Conservation (phyloP, 2,888 invertebrate species). For the Nysson spinosus region DNA sequence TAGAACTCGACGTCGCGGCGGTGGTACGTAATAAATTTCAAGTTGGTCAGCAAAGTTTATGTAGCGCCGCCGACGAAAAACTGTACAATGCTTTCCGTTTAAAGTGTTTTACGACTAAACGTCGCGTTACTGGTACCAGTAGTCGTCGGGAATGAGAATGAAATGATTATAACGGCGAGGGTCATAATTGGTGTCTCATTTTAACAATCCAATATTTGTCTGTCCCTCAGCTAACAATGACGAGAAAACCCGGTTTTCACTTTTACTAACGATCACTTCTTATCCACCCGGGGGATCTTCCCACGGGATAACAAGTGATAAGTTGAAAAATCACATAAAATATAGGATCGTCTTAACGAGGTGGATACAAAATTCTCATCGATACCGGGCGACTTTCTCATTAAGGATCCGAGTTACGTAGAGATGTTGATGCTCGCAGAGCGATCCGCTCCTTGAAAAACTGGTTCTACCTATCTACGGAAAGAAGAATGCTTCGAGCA, state of each 20-base stretch:
- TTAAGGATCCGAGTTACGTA: conserved; percentile 24
- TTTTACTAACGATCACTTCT: conserved; percentile 9
- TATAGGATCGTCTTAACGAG: too few species aligned
- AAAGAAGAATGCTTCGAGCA: conserved; percentile 29
- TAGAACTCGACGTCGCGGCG: conserved; percentile 7
- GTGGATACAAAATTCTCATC: conserved; percentile 40
- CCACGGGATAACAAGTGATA: too few species aligned
- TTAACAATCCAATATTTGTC: not conserved
- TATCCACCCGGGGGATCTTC: conserved; percentile 8
- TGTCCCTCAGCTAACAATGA: not conserved
- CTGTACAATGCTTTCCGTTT: conserved; percentile 24
- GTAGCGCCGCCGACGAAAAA: conserved; percentile 10
- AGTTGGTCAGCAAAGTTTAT: conserved; percentile 25
- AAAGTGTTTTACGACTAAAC: conserved; percentile 23
- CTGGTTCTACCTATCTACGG: conserved; percentile 33
- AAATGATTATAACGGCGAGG: too few species aligned
- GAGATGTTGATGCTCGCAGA: not conserved
- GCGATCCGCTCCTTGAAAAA: conserved; percentile 26
- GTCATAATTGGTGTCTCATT: not conserved
- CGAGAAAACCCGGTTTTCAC: conserved; percentile 37
- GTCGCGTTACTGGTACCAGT: too few species aligned
- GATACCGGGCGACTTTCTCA: conserved; percentile 36
- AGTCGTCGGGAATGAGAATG: too few species aligned
- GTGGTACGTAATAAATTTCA: conserved; percentile 32
- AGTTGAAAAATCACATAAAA: too few species aligned